Evolutionary conservation across 2,113 vertebrate species (phyloP).

Genomic region (Cyanoramphus novaezelandiae): DNA sequence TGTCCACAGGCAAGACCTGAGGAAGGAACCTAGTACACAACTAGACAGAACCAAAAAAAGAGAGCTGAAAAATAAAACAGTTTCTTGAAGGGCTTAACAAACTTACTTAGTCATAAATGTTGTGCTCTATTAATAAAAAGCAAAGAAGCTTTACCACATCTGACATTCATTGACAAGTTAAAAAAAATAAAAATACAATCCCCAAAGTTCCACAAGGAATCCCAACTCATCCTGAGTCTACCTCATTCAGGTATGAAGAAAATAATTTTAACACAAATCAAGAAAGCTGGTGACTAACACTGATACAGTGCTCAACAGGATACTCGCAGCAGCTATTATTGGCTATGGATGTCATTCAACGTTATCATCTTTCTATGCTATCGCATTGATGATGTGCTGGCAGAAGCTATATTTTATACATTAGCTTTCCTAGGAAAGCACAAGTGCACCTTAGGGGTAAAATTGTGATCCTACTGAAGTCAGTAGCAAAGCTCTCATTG

Average conservation of each 20-base stretch:
- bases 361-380: not conserved
- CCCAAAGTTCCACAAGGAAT: not conserved
- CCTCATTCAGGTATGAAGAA: not conserved
- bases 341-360: not conserved
- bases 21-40: not conserved
- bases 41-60: not conserved
- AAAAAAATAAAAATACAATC: not conserved
- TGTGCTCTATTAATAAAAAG: not conserved
- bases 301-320: not conserved
- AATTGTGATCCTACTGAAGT: slow-evolving; percentile 1
- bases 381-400: not conserved
- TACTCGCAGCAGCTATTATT: not conserved
- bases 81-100: not conserved
- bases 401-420: slow-evolving; percentile 17
- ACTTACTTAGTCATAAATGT: not conserved
- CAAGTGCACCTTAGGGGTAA: slow-evolving; percentile 12
- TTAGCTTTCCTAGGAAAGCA: slow-evolving; percentile 13
- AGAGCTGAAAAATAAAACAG: not conserved
- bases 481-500: not conserved
- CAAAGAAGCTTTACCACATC: not conserved
- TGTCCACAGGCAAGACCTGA: not conserved
- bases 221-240: not conserved
- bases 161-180: not conserved
- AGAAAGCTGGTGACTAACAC: slow-evolving; percentile 11
- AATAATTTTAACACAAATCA: not conserved